Evolutionary conservation across 2,797 vertebrate species (phyloP).

Genomic region (Heliangelus exortis): DNA sequence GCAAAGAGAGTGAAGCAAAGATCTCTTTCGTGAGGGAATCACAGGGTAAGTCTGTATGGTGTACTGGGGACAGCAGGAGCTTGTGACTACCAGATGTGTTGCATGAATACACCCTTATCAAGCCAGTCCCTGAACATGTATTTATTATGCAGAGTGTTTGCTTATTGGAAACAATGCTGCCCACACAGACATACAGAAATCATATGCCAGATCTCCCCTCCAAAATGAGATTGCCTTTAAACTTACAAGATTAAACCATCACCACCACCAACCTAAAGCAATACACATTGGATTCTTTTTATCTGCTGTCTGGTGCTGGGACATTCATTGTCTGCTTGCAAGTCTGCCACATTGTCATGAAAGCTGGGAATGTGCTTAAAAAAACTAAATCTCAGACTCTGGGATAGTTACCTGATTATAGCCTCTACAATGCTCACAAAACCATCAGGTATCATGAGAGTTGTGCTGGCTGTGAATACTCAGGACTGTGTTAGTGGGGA

Average conservation of each 20-base stretch:
- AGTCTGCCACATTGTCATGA: not conserved
- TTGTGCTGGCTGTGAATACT: not conserved
- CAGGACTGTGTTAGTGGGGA: not conserved
- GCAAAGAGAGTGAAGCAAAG: not conserved
- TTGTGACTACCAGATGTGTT: not conserved
- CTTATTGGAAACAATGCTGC: not conserved
- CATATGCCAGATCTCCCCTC: not conserved
- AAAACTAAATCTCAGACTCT: not conserved
- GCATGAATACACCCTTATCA: not conserved
- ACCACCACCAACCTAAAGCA: fast-evolving
- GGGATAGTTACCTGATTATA: not conserved
- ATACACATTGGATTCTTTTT: not conserved
- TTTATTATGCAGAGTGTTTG: not conserved
- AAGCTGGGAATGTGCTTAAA: not conserved
- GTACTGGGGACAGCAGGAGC: not conserved
- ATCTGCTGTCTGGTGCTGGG: not conserved
- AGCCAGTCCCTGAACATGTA: not conserved
- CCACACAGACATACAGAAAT: not conserved
- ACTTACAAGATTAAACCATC: not conserved
- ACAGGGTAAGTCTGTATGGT: not conserved
- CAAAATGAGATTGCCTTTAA: not conserved
- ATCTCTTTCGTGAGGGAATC: not conserved
- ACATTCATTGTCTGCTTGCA: not conserved
- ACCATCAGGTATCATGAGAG: not conserved
- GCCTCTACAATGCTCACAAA: not conserved